phyloP scores from a whole-genome alignment of 2,888 invertebrate species.

The Amphimallon solstitiale region DNA sequence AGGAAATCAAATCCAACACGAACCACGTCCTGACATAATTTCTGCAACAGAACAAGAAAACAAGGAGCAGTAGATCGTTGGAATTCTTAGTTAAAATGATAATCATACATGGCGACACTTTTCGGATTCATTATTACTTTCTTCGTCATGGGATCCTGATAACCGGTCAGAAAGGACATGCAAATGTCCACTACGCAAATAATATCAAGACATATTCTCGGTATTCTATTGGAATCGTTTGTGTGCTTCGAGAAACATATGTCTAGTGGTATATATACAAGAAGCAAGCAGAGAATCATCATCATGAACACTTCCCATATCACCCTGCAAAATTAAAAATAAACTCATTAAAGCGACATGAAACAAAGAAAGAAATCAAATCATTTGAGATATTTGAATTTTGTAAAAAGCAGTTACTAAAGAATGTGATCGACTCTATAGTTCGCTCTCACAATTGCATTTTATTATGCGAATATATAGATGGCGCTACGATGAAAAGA shows the following conservation, averaged over 20 bases:
- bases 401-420: too few species aligned
- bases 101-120: constrained; percentile 41
- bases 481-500: too few species aligned
- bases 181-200: constrained; percentile 24
- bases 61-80: too few species aligned
- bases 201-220: constrained; percentile 12
- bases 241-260: background rate
- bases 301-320: constrained; percentile 37
- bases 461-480: too few species aligned
- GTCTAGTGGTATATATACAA: constrained; percentile 31
- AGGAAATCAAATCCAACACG: constrained; percentile 55
- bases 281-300: constrained; percentile 5
- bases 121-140: constrained; percentile 32
- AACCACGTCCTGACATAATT: constrained; percentile 55
- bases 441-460: too few species aligned
- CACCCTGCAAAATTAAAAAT: constrained; percentile 24
- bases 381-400: too few species aligned
- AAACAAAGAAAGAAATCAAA: too few species aligned
- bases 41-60: constrained; percentile 45
- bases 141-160: constrained; percentile 25
- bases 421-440: too few species aligned
- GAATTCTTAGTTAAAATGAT: background rate
- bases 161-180: constrained; percentile 33
- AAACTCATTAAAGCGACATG: constrained; percentile 1
- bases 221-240: background rate